A percentile compares a stretch with the other conserved stretches of the same genome.
These are phyloP conservation scores for Tyria jacobaeae DNA, from an alignment of 2,888 invertebrate genomes.

Conservation along the genomic window DNA sequence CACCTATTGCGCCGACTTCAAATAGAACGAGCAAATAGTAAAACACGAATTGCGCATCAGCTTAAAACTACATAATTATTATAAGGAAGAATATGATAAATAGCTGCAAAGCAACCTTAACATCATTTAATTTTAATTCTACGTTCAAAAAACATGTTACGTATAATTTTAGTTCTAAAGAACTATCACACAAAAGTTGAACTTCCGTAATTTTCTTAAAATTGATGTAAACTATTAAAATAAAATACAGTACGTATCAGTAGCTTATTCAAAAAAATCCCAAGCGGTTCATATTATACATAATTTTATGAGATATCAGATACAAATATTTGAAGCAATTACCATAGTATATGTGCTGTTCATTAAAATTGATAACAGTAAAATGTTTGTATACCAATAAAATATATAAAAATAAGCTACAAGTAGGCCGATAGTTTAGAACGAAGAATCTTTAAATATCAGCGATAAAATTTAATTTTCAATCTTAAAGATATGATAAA, in stretches of 20 bases:
- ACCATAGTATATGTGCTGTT: background rate
- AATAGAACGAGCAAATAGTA: slow-evolving; percentile 39
- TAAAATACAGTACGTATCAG: background rate
- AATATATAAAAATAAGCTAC: background rate
- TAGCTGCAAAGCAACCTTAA: slow-evolving; percentile 29
- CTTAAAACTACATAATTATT: slow-evolving; percentile 35
- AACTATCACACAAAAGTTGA: slow-evolving; percentile 7
- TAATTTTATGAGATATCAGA: background rate
- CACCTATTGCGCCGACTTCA: slow-evolving; percentile 13
- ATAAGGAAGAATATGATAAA: slow-evolving; percentile 20
- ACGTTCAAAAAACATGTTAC: slow-evolving; percentile 8
- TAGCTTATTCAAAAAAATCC: background rate
- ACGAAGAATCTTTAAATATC: background rate
- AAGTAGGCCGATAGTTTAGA: background rate
- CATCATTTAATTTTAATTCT: slow-evolving; percentile 5
- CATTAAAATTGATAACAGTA: background rate
- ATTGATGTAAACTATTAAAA: background rate
- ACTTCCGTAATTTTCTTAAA: background rate
- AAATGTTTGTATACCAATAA: background rate
- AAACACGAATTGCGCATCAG: slow-evolving; percentile 38
- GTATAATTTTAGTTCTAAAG: slow-evolving; percentile 6
- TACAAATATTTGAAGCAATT: background rate
- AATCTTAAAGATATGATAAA: background rate
- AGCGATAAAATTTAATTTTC: background rate
- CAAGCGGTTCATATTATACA: background rate